Conservation (phyloP, 1,140 invertebrate genomes). For the Drosophila paulistorum region DNA sequence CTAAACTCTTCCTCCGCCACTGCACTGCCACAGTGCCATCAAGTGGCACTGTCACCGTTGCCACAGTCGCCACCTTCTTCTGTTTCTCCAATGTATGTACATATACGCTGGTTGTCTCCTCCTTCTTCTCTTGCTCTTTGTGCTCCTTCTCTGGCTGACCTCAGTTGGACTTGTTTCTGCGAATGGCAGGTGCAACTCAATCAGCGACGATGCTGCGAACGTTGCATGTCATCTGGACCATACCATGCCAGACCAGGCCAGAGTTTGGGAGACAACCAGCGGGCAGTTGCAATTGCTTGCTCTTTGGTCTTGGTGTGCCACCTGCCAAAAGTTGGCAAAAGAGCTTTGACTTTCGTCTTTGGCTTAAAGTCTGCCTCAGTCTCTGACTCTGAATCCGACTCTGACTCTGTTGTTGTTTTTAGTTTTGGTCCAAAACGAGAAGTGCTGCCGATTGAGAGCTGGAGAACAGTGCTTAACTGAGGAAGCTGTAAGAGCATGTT, state of each 20-base stretch:
- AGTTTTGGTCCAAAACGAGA: conserved; percentile 33
- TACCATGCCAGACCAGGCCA: conserved; percentile 30
- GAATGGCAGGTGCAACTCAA: conserved; percentile 82
- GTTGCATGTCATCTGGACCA: conserved; percentile 57
- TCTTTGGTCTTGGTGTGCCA: conserved; percentile 14
- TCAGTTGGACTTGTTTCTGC: conserved; percentile 71
- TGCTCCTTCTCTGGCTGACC: conserved; percentile 20
- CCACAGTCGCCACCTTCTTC: conserved; percentile 3
- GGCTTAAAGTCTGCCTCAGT: too few relatives aligned
- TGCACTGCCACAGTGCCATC: conserved; percentile 11
- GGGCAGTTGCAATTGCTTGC: conserved; percentile 22
- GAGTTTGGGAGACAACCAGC: conserved; percentile 1
- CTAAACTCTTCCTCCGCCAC: conserved; percentile 21
- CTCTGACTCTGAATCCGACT: neutral
- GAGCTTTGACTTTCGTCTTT: conserved; percentile 30
- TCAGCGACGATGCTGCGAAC: conserved; percentile 60
- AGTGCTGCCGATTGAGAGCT: conserved; percentile 10
- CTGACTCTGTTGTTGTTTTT: conserved; percentile 19
- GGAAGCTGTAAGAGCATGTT: conserved; percentile 62
- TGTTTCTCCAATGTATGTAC: neutral
- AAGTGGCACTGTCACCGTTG: too few relatives aligned
- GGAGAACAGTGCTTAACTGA: conserved; percentile 47
- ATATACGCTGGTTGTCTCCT: neutral
- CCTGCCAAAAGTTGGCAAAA: conserved; percentile 51
- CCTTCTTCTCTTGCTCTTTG: conserved; percentile 8